phyloP scores from a whole-genome alignment of 1,140 invertebrate genomes.

The Aleiodes sp. region DNA sequence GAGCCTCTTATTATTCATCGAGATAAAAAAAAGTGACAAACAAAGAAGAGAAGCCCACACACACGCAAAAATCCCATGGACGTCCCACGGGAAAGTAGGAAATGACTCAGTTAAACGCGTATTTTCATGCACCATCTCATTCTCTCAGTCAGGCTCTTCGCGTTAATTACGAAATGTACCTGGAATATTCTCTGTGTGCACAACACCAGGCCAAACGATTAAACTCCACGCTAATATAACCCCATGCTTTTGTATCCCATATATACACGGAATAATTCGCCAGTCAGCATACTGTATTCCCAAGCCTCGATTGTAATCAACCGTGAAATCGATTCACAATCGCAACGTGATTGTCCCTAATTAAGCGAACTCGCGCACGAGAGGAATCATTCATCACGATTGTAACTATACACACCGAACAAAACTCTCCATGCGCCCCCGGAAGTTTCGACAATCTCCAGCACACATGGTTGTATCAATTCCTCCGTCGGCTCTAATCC shows the following conservation, averaged over 20 bases:
- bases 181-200: no score
- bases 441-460: conserved; percentile 24
- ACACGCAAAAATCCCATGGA: background rate
- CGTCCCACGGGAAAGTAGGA: conserved; percentile 29
- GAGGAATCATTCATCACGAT: conserved; percentile 38
- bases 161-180: conserved; percentile 25
- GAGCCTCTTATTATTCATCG: no score
- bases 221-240: conserved; percentile 17
- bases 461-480: background rate
- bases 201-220: conserved; percentile 10
- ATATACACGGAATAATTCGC: conserved; percentile 23
- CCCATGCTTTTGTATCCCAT: background rate
- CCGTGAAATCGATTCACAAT: conserved; percentile 43
- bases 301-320: conserved; percentile 38
- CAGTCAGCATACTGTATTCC: conserved; percentile 21
- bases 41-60: no score
- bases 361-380: conserved; percentile 32
- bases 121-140: conserved; percentile 10
- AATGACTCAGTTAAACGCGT: conserved; percentile 32
- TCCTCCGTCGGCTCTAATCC: background rate
- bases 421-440: conserved; percentile 5
- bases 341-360: conserved; percentile 40
- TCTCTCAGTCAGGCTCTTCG: conserved; percentile 5
- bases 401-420: conserved; percentile 13
- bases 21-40: no score